These are phyloP conservation scores for Corticium candelabrum DNA, from an alignment of 37 sponge, comb jelly and placozoan species.

Conservation along the genomic window DNA sequence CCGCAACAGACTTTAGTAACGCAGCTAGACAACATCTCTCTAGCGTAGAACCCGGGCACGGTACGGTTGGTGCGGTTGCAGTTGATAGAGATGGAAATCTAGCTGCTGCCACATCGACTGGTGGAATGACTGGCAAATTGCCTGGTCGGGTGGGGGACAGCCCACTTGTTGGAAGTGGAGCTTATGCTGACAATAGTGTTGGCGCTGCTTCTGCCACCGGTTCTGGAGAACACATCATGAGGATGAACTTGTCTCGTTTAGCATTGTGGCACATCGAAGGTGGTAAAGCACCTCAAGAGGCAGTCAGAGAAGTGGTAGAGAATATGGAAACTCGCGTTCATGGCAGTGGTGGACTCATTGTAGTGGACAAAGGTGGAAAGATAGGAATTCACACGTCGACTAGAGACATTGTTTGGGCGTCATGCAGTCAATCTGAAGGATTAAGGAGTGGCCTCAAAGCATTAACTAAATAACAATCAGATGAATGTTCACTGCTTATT, in stretches of 20 bases:
- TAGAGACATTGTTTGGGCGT: constrained; percentile 53
- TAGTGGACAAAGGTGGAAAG: constrained; percentile 32
- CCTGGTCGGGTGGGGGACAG: constrained; percentile 71
- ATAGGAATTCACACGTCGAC: constrained; percentile 44
- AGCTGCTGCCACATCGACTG: constrained; percentile 73
- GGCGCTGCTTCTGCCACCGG: constrained; percentile 70
- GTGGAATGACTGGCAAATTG: constrained; percentile 59
- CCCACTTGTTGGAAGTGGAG: constrained; percentile 70
- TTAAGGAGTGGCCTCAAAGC: background rate
- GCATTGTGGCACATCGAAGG: constrained; percentile 14
- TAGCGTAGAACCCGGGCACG: constrained; percentile 19
- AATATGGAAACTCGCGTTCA: constrained; percentile 40
- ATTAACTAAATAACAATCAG: too few species aligned
- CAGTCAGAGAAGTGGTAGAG: constrained; percentile 28
- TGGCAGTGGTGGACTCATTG: constrained; percentile 56
- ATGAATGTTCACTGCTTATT: too few species aligned
- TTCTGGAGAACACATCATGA: constrained; percentile 65
- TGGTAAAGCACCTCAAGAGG: constrained; percentile 6
- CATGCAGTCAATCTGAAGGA: background rate
- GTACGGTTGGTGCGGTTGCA: constrained; percentile 80
- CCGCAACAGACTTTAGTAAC: background rate
- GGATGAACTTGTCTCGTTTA: constrained; percentile 34
- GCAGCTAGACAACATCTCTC: background rate
- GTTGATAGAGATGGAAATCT: constrained; percentile 58
- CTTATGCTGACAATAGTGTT: constrained; percentile 38